Conservation (phyloP, 2,888 invertebrate genomes). For the Leptothorax acervorum region DNA sequence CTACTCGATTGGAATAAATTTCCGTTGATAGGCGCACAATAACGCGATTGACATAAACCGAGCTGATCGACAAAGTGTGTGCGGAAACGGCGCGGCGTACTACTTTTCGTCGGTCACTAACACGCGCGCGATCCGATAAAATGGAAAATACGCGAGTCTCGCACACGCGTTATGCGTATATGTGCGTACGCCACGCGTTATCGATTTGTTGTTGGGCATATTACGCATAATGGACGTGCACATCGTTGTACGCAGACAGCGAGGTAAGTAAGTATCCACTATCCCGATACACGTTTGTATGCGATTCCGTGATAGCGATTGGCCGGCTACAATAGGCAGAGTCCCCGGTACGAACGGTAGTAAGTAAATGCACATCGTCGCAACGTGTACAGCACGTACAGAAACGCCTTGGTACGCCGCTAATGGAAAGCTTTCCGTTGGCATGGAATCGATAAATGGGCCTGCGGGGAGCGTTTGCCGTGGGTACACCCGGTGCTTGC, state of each 20-base stretch:
- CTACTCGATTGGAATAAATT: constrained; percentile 23
- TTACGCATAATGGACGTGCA: constrained; percentile 29
- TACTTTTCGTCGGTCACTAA: neutral
- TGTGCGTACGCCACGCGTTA: constrained; percentile 23
- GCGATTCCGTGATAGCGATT: constrained; percentile 61
- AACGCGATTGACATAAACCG: constrained; percentile 21
- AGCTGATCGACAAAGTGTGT: neutral
- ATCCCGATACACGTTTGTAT: constrained; percentile 54
- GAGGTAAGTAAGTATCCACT: constrained; percentile 57
- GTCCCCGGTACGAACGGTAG: constrained; percentile 47
- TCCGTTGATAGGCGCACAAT: constrained; percentile 25
- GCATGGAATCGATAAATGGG: constrained; percentile 75
- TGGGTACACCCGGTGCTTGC: constrained; percentile 58
- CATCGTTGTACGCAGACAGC: constrained; percentile 25
- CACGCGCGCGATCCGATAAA: neutral
- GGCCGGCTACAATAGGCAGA: constrained; percentile 63
- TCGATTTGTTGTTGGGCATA: constrained; percentile 52
- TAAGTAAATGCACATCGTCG: constrained; percentile 71
- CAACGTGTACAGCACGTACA: constrained; percentile 90
- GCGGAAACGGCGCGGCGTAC: neutral
- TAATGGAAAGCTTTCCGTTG: constrained; percentile 77
- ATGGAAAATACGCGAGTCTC: too few relatives aligned
- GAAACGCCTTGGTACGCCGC: constrained; percentile 93
- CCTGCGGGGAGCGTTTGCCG: constrained; percentile 62
- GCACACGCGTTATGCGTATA: neutral